Percentiles rank a stretch among this genome's conserved stretches.
phyloP scores from a whole-genome alignment of 2,888 invertebrate genomes.

The Dryocosmus kuriphilus region DNA sequence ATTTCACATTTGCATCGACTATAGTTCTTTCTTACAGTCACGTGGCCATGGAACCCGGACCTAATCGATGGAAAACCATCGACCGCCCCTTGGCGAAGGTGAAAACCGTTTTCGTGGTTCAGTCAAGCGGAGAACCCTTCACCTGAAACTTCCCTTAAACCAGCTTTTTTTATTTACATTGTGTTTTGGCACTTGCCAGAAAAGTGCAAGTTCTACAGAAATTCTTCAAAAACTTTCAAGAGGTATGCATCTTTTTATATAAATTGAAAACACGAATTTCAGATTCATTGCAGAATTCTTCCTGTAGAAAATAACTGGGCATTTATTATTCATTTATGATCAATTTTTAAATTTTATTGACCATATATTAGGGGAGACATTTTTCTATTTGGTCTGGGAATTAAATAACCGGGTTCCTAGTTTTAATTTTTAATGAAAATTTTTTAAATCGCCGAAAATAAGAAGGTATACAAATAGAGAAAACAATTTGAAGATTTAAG shows the following conservation, averaged over 20 bases:
- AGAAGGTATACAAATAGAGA: too few species aligned
- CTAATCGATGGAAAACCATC: slow-evolving; percentile 70
- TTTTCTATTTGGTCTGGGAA: not conserved
- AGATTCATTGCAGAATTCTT: not conserved
- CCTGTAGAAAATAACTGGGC: not conserved
- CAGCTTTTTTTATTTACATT: not conserved
- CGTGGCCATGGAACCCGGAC: slow-evolving; percentile 64
- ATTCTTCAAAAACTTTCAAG: slow-evolving; percentile 4
- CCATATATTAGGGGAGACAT: not conserved
- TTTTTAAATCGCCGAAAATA: too few species aligned
- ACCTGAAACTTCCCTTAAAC: slow-evolving; percentile 46
- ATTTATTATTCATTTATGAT: not conserved
- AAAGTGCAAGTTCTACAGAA: not conserved
- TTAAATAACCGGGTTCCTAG: not conserved
- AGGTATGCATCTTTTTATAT: slow-evolving; percentile 10
- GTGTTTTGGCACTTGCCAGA: not conserved
- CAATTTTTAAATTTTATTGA: not conserved
- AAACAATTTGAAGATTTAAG: too few species aligned
- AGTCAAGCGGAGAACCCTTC: slow-evolving; percentile 62
- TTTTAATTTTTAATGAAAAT: not conserved
- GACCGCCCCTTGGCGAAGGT: slow-evolving; percentile 66
- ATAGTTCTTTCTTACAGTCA: slow-evolving; percentile 51
- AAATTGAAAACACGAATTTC: not conserved
- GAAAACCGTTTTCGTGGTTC: slow-evolving; percentile 59
- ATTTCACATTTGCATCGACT: slow-evolving; percentile 20